phyloP scores from a whole-genome alignment of 2,888 invertebrate genomes.

The Phengaris arion region DNA sequence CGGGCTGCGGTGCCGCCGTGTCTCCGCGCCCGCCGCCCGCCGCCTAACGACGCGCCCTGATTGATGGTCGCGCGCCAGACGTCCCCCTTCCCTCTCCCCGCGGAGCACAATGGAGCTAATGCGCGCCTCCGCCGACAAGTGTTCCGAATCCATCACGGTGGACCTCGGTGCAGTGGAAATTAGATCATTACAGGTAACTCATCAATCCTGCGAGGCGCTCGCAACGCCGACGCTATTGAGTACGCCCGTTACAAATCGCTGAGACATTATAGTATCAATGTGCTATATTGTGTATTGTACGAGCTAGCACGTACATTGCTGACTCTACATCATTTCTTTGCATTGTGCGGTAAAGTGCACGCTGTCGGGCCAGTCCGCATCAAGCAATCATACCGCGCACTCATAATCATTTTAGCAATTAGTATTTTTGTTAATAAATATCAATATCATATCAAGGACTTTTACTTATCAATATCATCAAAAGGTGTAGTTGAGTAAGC shows the following conservation, averaged over 20 bases:
- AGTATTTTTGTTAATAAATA: too few relatives aligned
- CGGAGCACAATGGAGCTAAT: conserved; percentile 23
- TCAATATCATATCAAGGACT: too few relatives aligned
- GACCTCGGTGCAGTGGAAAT: conserved; percentile 27
- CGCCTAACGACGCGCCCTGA: conserved; percentile 39
- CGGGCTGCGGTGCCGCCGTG: conserved; percentile 30
- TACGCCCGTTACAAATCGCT: not conserved
- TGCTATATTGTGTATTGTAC: not conserved
- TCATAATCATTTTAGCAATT: too few relatives aligned
- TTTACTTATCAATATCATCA: too few relatives aligned
- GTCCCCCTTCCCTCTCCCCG: not conserved
- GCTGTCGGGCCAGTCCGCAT: too few relatives aligned
- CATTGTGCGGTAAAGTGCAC: too few relatives aligned
- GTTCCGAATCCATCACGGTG: conserved; percentile 28
- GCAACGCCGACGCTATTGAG: not conserved
- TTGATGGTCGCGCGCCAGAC: conserved; percentile 37
- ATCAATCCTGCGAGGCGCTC: conserved; percentile 28
- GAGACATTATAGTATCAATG: not conserved
- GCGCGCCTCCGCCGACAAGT: conserved; percentile 29
- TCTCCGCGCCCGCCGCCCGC: conserved; percentile 31
- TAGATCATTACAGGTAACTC: conserved; percentile 26
- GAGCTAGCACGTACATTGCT: too few relatives aligned
- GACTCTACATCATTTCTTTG: too few relatives aligned
- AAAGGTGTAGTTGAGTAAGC: too few relatives aligned
- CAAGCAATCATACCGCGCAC: too few relatives aligned